Conservation (phyloP, 2,888 invertebrate species). For the Sphaeridia pumilis region DNA sequence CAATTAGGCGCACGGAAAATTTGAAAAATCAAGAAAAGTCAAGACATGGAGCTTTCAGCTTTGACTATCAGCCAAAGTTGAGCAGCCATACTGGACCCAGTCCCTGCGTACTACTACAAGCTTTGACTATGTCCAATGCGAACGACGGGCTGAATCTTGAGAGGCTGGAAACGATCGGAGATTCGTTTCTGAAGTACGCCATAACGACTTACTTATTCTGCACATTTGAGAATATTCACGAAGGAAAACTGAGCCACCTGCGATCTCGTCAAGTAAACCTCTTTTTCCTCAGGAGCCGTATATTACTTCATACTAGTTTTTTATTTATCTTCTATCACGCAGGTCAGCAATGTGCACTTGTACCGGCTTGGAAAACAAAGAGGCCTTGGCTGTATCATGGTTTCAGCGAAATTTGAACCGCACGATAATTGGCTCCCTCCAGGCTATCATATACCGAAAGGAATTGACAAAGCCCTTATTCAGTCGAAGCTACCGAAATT, state of each 20-base stretch:
- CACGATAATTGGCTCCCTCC: constrained; percentile 99
- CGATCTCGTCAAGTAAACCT: constrained; percentile 87
- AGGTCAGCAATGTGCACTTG: constrained; percentile 80
- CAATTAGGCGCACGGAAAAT: background rate
- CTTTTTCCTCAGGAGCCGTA: no score
- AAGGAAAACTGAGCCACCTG: constrained; percentile 88
- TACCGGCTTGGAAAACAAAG: constrained; percentile 84
- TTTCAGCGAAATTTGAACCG: constrained; percentile 97
- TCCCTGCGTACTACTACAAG: constrained; percentile 85
- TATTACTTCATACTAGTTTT: no score
- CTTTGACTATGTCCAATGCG: constrained; percentile 96
- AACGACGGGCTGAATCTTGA: constrained; percentile 97
- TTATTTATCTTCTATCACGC: constrained; percentile 14
- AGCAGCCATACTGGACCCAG: constrained; percentile 77
- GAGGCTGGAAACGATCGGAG: constrained; percentile 93
- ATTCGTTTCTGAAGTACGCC: constrained; percentile 95
- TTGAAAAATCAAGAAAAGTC: background rate
- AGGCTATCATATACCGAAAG: constrained; percentile 75
- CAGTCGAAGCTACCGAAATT: constrained; percentile 63
- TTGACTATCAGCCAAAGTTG: constrained; percentile 73
- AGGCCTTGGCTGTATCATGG: constrained; percentile 86
- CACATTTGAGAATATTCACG: constrained; percentile 89
- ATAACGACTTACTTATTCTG: constrained; percentile 96
- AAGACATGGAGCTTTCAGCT: constrained; percentile 53
- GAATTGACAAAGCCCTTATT: constrained; percentile 62